Conservation (phyloP, 2,797 vertebrate species). For the Pristis pectinata region DNA sequence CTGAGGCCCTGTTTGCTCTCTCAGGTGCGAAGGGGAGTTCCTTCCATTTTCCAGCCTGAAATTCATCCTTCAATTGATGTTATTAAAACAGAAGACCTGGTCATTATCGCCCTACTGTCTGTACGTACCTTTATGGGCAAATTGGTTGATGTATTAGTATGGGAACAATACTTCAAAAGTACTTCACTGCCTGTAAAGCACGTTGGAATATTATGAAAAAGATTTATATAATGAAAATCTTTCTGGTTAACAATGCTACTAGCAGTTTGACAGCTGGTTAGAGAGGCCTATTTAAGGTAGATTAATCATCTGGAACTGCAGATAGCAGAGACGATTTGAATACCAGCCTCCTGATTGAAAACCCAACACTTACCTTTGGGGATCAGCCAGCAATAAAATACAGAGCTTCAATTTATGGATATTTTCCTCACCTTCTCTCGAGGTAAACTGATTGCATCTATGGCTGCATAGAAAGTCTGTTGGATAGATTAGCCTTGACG, state of each 20-base stretch:
- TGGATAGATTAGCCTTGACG: slow-evolving; percentile 3
- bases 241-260: background rate
- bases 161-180: no score
- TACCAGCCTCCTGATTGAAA: background rate
- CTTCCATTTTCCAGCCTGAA: no score
- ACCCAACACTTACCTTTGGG: background rate
- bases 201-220: no score
- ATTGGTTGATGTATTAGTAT: no score
- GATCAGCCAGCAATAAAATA: background rate
- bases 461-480: background rate
- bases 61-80: no score
- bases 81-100: no score
- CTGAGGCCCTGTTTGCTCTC: no score
- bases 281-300: background rate
- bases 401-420: background rate
- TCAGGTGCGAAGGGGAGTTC: no score
- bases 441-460: background rate
- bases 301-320: background rate
- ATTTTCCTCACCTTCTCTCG: background rate
- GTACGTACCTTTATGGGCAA: no score
- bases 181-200: no score
- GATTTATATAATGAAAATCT: no score
- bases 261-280: background rate
- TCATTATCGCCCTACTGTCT: no score
- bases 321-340: background rate